Conservation (phyloP, 2,113 vertebrate species). For the Brienomyrus brachyistius region DNA sequence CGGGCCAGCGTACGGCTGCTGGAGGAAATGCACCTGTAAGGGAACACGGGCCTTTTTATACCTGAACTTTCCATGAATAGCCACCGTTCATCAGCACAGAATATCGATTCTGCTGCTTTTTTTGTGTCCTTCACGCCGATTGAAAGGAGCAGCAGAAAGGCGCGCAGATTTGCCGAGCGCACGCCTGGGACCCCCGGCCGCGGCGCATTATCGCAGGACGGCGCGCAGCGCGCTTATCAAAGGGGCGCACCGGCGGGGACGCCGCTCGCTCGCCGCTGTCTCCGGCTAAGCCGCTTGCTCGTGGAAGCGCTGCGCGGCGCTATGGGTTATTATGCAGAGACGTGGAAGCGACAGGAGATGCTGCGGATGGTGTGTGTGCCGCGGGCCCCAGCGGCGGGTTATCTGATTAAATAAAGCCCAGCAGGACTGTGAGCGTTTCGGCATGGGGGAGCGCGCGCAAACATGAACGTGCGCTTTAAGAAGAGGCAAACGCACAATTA, state of each 20-base stretch:
- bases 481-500: background rate
- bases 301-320: conserved; percentile 50
- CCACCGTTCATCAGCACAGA: conserved; percentile 51
- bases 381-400: conserved; percentile 54
- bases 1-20: background rate
- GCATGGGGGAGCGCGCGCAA: conserved; percentile 32
- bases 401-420: conserved; percentile 61
- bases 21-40: background rate
- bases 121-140: conserved; percentile 54
- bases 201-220: conserved; percentile 23
- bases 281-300: conserved; percentile 51
- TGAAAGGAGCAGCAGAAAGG: conserved; percentile 40
- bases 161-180: conserved; percentile 32
- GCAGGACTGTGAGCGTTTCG: conserved; percentile 37
- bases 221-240: conserved; percentile 26
- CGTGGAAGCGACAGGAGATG: conserved; percentile 41
- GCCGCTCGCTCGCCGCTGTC: conserved; percentile 51
- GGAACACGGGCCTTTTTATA: conserved; percentile 26
- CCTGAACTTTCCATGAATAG: conserved; percentile 32
- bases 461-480: background rate
- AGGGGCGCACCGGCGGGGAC: conserved; percentile 43
- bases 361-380: conserved; percentile 41
- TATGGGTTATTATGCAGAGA: conserved; percentile 43
- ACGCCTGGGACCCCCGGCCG: conserved; percentile 24
- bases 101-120: conserved; percentile 52